Evolutionary conservation across 2,113 vertebrate species (phyloP).

Genomic region (Varanus salvator): DNA sequence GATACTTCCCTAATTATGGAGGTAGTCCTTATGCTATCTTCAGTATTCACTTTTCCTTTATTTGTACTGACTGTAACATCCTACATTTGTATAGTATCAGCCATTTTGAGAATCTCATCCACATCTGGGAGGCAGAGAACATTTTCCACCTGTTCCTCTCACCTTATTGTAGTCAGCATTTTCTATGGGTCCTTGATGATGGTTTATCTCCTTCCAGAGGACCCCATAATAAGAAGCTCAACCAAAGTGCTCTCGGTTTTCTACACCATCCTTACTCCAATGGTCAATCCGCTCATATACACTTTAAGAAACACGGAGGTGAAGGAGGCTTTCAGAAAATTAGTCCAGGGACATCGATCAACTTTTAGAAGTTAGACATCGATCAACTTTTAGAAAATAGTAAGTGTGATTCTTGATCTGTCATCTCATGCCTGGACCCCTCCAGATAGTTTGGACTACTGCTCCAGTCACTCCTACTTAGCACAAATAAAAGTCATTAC

Average conservation of each 20-base stretch:
- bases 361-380: too few species aligned
- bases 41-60: constrained; percentile 32
- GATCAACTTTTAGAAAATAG: too few species aligned
- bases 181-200: constrained; percentile 27
- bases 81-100: constrained; percentile 18
- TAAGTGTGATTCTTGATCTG: too few species aligned
- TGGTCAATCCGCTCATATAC: constrained; percentile 56
- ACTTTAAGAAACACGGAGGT: constrained; percentile 54
- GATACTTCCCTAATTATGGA: constrained; percentile 27
- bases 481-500: too few species aligned
- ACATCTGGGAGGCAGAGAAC: constrained; percentile 3
- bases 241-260: constrained; percentile 40
- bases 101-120: constrained; percentile 18
- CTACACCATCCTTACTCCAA: constrained; percentile 45
- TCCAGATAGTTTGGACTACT: neutral
- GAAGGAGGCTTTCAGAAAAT: neutral
- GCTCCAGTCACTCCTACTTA: too few species aligned
- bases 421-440: too few species aligned
- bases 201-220: constrained; percentile 20
- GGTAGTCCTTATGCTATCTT: constrained; percentile 28
- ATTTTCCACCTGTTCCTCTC: constrained; percentile 34
- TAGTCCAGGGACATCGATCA: too few species aligned
- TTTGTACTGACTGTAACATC: constrained; percentile 25
- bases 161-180: constrained; percentile 28
- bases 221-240: neutral